Conservation (phyloP, 2,113 vertebrate genomes). For the Platycercus adscitus region DNA sequence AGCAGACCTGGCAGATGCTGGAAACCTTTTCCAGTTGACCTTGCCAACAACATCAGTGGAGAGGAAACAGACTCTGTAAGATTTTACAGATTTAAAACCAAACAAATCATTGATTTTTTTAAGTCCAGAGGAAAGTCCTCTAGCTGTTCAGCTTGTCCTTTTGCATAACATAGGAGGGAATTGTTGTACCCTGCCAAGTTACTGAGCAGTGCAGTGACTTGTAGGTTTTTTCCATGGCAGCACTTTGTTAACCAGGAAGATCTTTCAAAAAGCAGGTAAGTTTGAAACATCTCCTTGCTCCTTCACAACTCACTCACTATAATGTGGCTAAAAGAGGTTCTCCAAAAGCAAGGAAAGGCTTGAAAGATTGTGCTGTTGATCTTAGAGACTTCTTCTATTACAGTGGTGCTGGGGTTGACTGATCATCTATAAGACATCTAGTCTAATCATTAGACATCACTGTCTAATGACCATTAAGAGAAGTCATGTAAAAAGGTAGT, state of each 20-base stretch:
- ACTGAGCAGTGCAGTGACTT: not conserved
- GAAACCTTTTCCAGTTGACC: conserved; percentile 15
- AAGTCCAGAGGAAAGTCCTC: not conserved
- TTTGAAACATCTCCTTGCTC: not conserved
- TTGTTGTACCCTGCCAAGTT: not conserved
- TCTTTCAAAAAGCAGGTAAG: not conserved
- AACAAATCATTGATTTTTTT: not conserved
- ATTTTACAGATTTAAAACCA: not conserved
- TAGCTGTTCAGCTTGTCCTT: not conserved
- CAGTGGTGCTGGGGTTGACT: not conserved
- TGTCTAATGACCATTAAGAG: not conserved
- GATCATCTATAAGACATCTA: not conserved
- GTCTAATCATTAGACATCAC: not conserved
- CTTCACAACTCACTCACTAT: not conserved
- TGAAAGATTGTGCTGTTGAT: not conserved
- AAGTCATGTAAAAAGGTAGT: not conserved
- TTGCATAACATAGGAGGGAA: not conserved
- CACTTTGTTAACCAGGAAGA: not conserved
- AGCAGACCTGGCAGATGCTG: accelerated
- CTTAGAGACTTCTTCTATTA: not conserved
- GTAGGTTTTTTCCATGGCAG: not conserved
- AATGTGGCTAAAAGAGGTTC: not conserved
- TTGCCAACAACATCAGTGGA: not conserved
- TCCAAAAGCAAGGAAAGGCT: not conserved
- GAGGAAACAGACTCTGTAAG: not conserved